phyloP scores from a whole-genome alignment of 2,113 vertebrate genomes.

The Archocentrus centrarchus region DNA sequence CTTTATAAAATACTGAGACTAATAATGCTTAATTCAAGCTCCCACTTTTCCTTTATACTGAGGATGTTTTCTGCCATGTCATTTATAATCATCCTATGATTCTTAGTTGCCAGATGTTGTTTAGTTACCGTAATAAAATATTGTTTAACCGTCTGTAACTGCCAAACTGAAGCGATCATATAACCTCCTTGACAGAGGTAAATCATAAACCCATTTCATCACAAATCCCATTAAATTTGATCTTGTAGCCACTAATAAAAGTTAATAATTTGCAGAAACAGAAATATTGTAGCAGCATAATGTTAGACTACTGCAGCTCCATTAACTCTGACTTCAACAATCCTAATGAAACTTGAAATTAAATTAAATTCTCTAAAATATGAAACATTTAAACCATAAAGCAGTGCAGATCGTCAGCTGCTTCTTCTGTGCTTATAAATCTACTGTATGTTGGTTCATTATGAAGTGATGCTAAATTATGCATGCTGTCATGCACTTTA shows the following conservation, averaged over 20 bases:
- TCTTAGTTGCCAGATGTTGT: not conserved
- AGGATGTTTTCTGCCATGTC: not conserved
- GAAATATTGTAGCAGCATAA: not conserved
- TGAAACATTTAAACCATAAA: too few species aligned
- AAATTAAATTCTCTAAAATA: too few species aligned
- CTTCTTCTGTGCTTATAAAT: not conserved
- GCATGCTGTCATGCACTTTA: not conserved
- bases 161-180: not conserved
- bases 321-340: too few species aligned
- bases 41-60: not conserved
- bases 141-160: not conserved
- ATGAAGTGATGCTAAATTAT: not conserved
- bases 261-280: not conserved
- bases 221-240: not conserved
- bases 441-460: accelerated
- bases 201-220: not conserved
- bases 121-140: not conserved
- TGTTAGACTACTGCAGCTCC: too few species aligned
- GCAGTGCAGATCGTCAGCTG: too few species aligned
- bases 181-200: not conserved
- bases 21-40: not conserved
- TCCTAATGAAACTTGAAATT: too few species aligned
- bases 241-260: not conserved
- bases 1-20: too few species aligned
- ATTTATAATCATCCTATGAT: not conserved